Evolutionary conservation across 2,113 vertebrate genomes (phyloP).

Genomic region (Trochalopteron elliotii): DNA sequence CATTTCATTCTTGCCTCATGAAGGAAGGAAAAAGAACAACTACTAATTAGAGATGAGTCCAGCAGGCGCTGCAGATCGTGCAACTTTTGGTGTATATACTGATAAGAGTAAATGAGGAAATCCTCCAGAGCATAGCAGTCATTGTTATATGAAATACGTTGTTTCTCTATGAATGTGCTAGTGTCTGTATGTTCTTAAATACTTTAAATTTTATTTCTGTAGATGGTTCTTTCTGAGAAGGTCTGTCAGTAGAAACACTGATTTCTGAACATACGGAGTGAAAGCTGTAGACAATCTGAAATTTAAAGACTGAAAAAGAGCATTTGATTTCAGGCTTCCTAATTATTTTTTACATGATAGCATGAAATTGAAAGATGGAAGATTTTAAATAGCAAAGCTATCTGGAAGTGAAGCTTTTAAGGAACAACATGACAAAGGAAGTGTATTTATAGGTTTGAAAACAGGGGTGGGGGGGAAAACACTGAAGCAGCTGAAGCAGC

Average conservation of each 20-base stretch:
- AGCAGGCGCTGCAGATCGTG: neutral
- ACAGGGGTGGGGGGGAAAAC: neutral
- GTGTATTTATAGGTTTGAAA: constrained; percentile 45
- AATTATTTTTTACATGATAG: neutral
- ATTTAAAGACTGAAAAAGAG: neutral
- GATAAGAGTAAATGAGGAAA: neutral
- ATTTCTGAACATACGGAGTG: neutral
- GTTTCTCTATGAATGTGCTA: neutral
- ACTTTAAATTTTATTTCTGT: neutral
- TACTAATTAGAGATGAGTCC: neutral
- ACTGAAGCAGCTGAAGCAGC: constrained; percentile 14
- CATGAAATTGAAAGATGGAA: neutral
- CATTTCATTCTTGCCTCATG: neutral
- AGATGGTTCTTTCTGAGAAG: neutral
- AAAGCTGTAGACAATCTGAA: neutral
- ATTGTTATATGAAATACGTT: neutral
- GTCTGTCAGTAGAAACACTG: neutral
- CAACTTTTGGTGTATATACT: neutral
- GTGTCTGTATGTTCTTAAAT: neutral
- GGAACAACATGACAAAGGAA: constrained; percentile 37
- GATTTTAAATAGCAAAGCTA: neutral
- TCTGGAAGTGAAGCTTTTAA: constrained; percentile 18
- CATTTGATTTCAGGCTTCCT: neutral
- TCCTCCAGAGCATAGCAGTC: neutral
- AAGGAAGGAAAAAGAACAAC: neutral